phyloP scores from a whole-genome alignment of 1,140 invertebrate genomes.

The Drosophila pectinifera region DNA sequence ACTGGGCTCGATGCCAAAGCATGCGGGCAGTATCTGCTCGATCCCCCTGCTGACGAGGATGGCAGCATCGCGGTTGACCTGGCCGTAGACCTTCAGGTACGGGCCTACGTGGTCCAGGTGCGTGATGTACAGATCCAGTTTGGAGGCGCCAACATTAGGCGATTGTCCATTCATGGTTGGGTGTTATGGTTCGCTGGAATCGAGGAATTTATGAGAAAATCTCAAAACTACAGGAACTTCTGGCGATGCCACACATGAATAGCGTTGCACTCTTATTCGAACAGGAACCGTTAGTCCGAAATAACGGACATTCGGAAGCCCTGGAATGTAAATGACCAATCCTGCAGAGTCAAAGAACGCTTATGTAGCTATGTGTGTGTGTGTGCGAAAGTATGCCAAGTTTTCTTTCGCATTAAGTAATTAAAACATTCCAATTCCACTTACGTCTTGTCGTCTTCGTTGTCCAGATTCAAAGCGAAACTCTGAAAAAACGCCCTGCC shows the following conservation, averaged over 20 bases:
- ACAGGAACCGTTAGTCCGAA: constrained; percentile 23
- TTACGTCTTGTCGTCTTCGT: constrained; percentile 79
- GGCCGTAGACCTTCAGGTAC: constrained; percentile 89
- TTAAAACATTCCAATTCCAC: constrained; percentile 69
- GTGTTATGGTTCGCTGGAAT: constrained; percentile 56
- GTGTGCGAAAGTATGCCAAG: constrained; percentile 12
- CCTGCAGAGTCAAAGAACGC: constrained; percentile 10
- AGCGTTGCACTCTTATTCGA: not conserved
- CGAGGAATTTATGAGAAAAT: constrained; percentile 21
- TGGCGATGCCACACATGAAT: not conserved
- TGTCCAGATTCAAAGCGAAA: constrained; percentile 67
- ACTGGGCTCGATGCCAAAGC: constrained; percentile 67
- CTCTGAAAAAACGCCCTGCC: constrained; percentile 64
- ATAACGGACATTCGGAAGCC: constrained; percentile 6
- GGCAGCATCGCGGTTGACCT: constrained; percentile 83
- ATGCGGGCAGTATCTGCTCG: constrained; percentile 67
- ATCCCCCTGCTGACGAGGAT: constrained; percentile 66
- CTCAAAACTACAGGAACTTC: constrained; percentile 2
- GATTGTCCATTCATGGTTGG: constrained; percentile 59
- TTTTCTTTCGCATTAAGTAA: constrained; percentile 8
- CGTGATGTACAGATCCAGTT: constrained; percentile 86
- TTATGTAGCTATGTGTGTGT: not conserved
- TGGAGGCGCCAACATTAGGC: constrained; percentile 25
- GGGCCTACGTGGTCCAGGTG: constrained; percentile 88
- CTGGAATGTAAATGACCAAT: constrained; percentile 16